Base-by-base conservation (phyloP, 1,140 invertebrate species). In the Radopholus similis region DNA sequence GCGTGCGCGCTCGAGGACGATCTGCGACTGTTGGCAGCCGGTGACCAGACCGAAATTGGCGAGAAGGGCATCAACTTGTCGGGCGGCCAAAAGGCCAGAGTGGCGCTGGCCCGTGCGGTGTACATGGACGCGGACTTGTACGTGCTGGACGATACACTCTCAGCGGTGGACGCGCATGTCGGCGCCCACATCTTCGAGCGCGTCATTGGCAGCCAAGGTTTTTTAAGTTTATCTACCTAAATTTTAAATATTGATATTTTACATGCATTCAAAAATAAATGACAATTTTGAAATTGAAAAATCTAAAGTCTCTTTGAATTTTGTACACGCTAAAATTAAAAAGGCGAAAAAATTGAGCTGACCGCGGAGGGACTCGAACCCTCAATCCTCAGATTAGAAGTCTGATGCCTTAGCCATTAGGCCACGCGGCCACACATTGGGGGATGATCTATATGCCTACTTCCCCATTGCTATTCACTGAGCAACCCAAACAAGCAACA, bases 81-180 rank as follows among this genome's bases (percentile, higher is more conserved):
- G 68, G 87, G 86, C 5, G 85, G 85, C 13, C 87, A 88, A 79
- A 88, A 87, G 68, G 86, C 87, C 71, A 78, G 88, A 64, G 84
- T 89, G 54, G 85, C 84, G 56, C 77, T 89, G 15, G 88, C 88
- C 23, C 38, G 66, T 3, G 63, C 71, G 23, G 63, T 81, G 8
- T 81, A 81, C 53, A 54, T 55, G 13, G 59, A 79, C 30, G 69
- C 79, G n/a, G 76, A 81, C 23, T 70, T 80, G 15, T 81, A 81
- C 44, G 53, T 82, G 18, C 63, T 81, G 3, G 78, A 81, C 55
- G 78, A 81, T 57, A 76, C 77, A 2, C 64, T 82, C 15, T 77
- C 74, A 2, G 78, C 78, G 21, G 81, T 84, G 26, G 78, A 81
- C 53, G 62, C 74, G 18, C 62, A 80, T 44, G 84, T 86, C 35